Percentiles rank a stretch among this genome's conserved stretches.
These are phyloP conservation scores for Leptobrachium leishanense DNA, from an alignment of 2,113 vertebrate genomes.

Conservation along the genomic window DNA sequence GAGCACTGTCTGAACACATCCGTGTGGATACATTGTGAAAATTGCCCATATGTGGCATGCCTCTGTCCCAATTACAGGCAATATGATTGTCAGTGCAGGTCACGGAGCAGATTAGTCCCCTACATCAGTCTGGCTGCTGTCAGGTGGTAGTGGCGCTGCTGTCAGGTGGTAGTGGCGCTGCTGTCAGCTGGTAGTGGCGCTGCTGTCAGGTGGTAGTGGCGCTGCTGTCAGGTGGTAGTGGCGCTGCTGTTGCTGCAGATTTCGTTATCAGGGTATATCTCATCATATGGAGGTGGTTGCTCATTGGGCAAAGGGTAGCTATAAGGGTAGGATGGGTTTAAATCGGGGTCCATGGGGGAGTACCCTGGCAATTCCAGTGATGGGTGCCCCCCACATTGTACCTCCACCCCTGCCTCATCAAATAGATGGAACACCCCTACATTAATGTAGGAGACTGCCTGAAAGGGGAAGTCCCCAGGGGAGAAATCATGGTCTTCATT, in stretches of 20 bases:
- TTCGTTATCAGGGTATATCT: conserved; percentile 80
- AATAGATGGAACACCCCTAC: conserved; percentile 78
- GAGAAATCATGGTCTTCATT: conserved; percentile 80
- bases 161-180: conserved; percentile 46
- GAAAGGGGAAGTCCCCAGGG: conserved; percentile 70
- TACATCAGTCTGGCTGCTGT: conserved; percentile 22
- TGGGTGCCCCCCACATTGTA: conserved; percentile 84
- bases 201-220: conserved; percentile 43
- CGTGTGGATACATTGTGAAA: conserved; percentile 34
- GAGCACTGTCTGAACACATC: conserved; percentile 34
- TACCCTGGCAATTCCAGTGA: conserved; percentile 92
- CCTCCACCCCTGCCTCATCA: conserved; percentile 85
- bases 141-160: conserved; percentile 45
- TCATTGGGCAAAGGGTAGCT: conserved; percentile 83
- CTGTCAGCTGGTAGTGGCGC: conserved; percentile 43
- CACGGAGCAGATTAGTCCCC: conserved; percentile 22
- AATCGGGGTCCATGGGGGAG: conserved; percentile 83
- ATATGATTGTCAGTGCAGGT: conserved; percentile 48
- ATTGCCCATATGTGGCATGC: conserved; percentile 17
- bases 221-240: conserved; percentile 42
- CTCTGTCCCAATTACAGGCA: conserved; percentile 37
- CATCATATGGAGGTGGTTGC: conserved; percentile 83
- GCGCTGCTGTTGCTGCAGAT: conserved; percentile 54
- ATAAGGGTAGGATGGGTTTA: conserved; percentile 84
- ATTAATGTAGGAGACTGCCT: conserved; percentile 91